These are phyloP conservation scores for Reticulitermes speratus DNA, from an alignment of 1,140 invertebrate genomes.

Conservation along the genomic window DNA sequence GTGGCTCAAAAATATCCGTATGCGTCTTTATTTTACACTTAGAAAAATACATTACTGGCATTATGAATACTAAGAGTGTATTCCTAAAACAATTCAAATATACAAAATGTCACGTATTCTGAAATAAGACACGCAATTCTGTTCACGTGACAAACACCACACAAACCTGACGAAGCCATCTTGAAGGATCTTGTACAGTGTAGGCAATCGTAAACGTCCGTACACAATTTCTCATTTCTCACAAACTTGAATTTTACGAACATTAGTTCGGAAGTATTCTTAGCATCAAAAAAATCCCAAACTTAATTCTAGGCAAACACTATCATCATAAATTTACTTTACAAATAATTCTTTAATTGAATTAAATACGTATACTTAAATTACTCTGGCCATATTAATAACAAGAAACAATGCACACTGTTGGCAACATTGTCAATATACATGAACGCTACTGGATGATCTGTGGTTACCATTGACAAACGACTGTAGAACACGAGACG, in stretches of 20 bases:
- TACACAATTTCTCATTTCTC: background rate
- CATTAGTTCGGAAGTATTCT: background rate
- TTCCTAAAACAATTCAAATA: background rate
- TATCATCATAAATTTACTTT: background rate
- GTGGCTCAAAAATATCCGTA: slow-evolving; percentile 9
- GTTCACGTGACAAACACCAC: slow-evolving; percentile 32
- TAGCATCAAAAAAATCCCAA: background rate
- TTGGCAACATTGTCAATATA: background rate
- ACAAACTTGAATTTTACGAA: background rate
- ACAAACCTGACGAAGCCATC: slow-evolving; percentile 34
- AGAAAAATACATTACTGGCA: background rate
- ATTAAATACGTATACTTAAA: background rate
- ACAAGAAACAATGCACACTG: background rate
- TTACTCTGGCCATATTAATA: background rate
- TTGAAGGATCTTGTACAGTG: slow-evolving; percentile 19
- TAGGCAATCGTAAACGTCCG: background rate
- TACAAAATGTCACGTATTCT: background rate
- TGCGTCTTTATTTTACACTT: background rate
- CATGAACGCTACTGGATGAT: background rate
- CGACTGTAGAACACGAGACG: background rate
- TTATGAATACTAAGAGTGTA: background rate
- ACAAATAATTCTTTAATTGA: background rate
- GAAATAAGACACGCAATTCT: slow-evolving; percentile 1
- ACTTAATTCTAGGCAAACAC: too few species aligned
- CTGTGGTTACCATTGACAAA: too few species aligned